Conservation (phyloP, 2,888 invertebrate species). For the Adela reaumurella region DNA sequence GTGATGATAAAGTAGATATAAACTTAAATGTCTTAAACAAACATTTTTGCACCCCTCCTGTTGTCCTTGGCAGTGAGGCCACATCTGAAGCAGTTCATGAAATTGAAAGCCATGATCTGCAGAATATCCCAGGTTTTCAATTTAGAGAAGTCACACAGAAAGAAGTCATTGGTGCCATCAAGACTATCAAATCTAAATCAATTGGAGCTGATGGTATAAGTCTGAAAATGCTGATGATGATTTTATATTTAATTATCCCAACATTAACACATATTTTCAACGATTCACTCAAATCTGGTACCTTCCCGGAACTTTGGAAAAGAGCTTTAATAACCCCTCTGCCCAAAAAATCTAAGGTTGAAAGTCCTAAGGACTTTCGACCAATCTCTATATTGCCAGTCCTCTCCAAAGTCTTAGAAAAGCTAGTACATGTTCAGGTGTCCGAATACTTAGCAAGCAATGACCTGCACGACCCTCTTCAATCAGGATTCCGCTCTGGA, state of each 20-base stretch:
- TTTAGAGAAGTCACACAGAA: not conserved
- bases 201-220: not conserved
- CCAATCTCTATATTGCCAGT: not conserved
- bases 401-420: not conserved
- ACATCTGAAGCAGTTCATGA: not conserved
- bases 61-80: not conserved
- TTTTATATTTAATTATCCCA: not conserved
- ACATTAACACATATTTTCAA: not conserved
- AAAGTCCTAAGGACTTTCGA: not conserved
- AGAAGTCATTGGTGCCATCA: not conserved
- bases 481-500: not conserved
- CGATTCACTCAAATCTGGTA: not conserved
- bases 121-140: not conserved
- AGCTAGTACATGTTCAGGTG: not conserved
- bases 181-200: not conserved
- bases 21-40: not conserved
- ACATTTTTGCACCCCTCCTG: not conserved
- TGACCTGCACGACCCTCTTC: not conserved
- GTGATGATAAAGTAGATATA: not conserved
- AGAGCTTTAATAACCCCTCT: not conserved
- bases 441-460: not conserved
- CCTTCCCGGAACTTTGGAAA: not conserved
- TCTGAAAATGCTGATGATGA: not conserved
- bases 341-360: not conserved
- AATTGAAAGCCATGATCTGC: not conserved